Percentiles rank a stretch among this genome's conserved stretches.
phyloP scores from a whole-genome alignment of 2,797 vertebrate species.

The Pampus argenteus region DNA sequence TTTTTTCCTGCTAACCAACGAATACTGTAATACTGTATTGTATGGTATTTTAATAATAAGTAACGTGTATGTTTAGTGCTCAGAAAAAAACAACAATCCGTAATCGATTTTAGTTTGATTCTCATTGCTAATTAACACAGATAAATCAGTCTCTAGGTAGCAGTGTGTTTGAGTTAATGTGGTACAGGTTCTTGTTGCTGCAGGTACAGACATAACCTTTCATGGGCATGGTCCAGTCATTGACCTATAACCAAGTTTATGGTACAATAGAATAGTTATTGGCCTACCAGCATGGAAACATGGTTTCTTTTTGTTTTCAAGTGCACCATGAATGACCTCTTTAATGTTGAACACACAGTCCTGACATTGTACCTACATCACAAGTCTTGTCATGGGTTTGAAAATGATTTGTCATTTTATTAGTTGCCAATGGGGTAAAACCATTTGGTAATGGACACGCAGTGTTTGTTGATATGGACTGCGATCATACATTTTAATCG shows the following conservation, averaged over 20 bases:
- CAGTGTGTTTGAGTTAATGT: constrained; percentile 14
- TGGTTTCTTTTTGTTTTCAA: constrained; percentile 5
- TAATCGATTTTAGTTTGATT: background rate
- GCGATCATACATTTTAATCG: no score
- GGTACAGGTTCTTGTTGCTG: background rate
- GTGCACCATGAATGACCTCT: constrained; percentile 10
- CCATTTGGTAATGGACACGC: no score
- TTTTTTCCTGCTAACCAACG: constrained; percentile 22
- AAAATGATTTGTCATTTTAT: background rate
- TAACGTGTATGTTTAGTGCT: background rate
- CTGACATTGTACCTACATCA: constrained; percentile 3
- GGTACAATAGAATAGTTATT: constrained; percentile 46
- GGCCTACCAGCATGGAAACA: constrained; percentile 54
- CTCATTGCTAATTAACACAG: constrained; percentile 26
- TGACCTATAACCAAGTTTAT: constrained; percentile 55
- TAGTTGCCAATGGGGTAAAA: background rate
- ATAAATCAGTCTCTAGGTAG: background rate
- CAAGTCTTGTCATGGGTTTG: background rate
- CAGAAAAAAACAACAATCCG: background rate
- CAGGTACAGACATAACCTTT: constrained; percentile 27
- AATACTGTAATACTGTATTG: background rate
- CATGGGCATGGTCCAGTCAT: constrained; percentile 14
- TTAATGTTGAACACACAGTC: background rate
- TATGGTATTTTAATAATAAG: background rate
- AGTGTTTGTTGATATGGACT: no score